These are phyloP conservation scores for Mesorhabditis sp. DNA, from an alignment of 2,888 invertebrate genomes.

Conservation along the genomic window DNA sequence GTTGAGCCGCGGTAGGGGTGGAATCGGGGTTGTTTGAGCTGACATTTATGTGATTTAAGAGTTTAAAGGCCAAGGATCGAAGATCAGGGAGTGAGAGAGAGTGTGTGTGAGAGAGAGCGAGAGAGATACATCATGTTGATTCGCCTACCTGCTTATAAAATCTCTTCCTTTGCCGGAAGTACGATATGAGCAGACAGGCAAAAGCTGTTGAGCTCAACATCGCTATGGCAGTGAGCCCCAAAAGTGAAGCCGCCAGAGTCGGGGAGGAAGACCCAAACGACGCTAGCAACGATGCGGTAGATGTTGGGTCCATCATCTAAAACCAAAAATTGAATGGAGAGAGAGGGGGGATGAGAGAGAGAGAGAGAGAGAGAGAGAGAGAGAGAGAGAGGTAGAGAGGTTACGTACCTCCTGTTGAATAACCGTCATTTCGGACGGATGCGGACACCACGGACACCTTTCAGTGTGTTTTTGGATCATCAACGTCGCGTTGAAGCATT, in stretches of 20 bases:
- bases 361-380: neutral
- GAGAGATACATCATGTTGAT: neutral
- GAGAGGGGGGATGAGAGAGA: too few species aligned
- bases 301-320: slow-evolving; percentile 19
- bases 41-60: too few species aligned
- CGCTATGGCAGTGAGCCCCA: slow-evolving; percentile 32
- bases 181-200: slow-evolving; percentile 30
- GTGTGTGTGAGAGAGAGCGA: too few species aligned
- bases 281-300: slow-evolving; percentile 14
- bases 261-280: slow-evolving; percentile 21
- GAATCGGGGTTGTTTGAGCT: too few species aligned
- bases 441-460: slow-evolving; percentile 53
- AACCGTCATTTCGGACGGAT: slow-evolving; percentile 46
- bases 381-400: neutral
- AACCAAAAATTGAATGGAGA: neutral
- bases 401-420: slow-evolving; percentile 35
- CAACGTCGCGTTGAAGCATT: slow-evolving; percentile 53
- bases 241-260: slow-evolving; percentile 30
- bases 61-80: too few species aligned
- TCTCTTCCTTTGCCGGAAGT: slow-evolving; percentile 30
- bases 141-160: neutral
- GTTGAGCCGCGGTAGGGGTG: too few species aligned
- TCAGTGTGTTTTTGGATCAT: slow-evolving; percentile 45
- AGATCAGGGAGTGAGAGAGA: too few species aligned
- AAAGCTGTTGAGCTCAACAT: slow-evolving; percentile 32